phyloP scores from a whole-genome alignment of 2,888 invertebrate species.

The Polydrusus tereticollis region DNA sequence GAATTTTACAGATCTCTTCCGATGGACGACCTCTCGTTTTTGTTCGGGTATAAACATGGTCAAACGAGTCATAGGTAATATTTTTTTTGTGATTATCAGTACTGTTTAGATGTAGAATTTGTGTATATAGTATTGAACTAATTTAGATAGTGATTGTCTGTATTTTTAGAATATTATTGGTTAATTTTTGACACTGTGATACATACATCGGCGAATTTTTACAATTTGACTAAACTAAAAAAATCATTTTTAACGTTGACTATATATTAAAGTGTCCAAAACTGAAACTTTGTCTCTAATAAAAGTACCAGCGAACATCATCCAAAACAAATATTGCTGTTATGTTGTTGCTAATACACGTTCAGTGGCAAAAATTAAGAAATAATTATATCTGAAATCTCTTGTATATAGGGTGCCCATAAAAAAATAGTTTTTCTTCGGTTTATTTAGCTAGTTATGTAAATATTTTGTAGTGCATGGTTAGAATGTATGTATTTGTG shows the following conservation, averaged over 20 bases:
- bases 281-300: no score
- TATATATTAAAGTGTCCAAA: no score
- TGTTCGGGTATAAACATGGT: constrained; percentile 59
- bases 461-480: constrained; percentile 40
- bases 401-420: constrained; percentile 37
- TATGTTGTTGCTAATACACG: neutral
- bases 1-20: constrained; percentile 60
- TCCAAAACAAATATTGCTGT: neutral
- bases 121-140: constrained; percentile 48
- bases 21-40: constrained; percentile 60
- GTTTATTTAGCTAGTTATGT: neutral
- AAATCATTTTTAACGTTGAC: neutral
- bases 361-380: constrained; percentile 15
- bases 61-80: constrained; percentile 52
- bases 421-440: constrained; percentile 7
- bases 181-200: constrained; percentile 5
- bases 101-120: constrained; percentile 38
- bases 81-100: constrained; percentile 43
- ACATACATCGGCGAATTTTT: neutral
- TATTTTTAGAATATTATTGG: constrained; percentile 22
- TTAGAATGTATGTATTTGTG: constrained; percentile 24
- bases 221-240: neutral
- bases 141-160: constrained; percentile 35
- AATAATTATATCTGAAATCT: neutral
- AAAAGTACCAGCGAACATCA: neutral